Evolutionary conservation across 35 echinoderm and acorn worm genomes (phyloP).

Genomic region (Anneissia japonica): DNA sequence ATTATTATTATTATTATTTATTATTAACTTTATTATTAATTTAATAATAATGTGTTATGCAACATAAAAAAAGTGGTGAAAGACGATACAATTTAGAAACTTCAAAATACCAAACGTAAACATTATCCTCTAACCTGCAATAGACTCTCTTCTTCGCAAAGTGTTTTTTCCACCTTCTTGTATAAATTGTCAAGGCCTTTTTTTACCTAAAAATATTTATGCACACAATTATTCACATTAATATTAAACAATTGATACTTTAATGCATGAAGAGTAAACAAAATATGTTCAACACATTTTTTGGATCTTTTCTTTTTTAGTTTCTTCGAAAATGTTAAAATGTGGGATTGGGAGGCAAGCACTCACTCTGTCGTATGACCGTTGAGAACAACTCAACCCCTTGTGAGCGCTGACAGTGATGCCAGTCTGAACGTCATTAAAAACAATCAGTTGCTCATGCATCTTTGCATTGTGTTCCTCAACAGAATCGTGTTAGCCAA

Average conservation of each 20-base stretch:
- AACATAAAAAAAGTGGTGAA: too few relatives aligned
- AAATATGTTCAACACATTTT: too few relatives aligned
- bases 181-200: slow-evolving; percentile 80
- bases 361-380: not conserved
- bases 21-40: too few relatives aligned
- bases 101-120: not conserved
- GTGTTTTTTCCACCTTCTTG: slow-evolving; percentile 94
- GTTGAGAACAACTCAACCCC: not conserved
- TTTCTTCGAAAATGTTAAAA: not conserved
- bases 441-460: too few relatives aligned
- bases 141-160: slow-evolving; percentile 96
- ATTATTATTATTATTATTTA: too few relatives aligned
- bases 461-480: too few relatives aligned
- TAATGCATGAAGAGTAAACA: too few relatives aligned
- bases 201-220: slow-evolving; percentile 49
- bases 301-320: not conserved
- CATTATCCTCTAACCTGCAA: slow-evolving; percentile 54
- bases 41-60: too few relatives aligned
- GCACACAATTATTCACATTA: not conserved
- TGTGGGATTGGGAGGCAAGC: not conserved
- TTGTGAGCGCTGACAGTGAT: not conserved
- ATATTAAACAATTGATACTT: not conserved
- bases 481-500: too few relatives aligned
- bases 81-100: not conserved
- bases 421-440: too few relatives aligned